Evolutionary conservation across 2,888 invertebrate species (phyloP).

Genomic region (Dynastes tityus): DNA sequence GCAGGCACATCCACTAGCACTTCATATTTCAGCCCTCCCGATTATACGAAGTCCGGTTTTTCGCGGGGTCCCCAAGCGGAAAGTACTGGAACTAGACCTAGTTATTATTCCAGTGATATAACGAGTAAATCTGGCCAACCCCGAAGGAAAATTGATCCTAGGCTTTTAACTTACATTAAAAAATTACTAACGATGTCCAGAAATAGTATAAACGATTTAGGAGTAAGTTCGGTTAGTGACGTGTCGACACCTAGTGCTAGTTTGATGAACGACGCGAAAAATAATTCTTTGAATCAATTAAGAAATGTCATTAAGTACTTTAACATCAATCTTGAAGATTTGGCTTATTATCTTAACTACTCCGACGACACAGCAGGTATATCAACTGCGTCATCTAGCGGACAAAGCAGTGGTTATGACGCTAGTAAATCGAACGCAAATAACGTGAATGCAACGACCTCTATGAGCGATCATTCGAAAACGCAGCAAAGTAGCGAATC

Average conservation of each 20-base stretch:
- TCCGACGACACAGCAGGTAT: conserved; percentile 51
- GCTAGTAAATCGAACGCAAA: conserved; percentile 32
- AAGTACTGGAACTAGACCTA: conserved; percentile 20
- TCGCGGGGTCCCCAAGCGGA: conserved; percentile 4
- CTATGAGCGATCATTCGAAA: background rate
- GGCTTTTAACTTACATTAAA: conserved; percentile 70
- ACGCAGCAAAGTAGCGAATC: background rate
- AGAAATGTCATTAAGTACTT: conserved; percentile 58
- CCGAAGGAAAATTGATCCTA: conserved; percentile 63
- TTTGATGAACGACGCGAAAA: conserved; percentile 68
- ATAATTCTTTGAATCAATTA: conserved; percentile 50
- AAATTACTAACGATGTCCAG: conserved; percentile 73
- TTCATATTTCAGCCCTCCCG: conserved; percentile 68
- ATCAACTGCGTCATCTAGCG: conserved; percentile 26
- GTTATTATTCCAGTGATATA: background rate
- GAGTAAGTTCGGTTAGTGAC: conserved; percentile 70
- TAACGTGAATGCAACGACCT: background rate
- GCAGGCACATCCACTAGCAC: conserved; percentile 63
- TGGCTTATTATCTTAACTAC: conserved; percentile 58
- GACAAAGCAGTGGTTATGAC: conserved; percentile 19
- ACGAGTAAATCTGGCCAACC: background rate
- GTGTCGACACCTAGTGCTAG: conserved; percentile 72
- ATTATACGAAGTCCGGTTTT: conserved; percentile 55
- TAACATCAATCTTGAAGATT: conserved; percentile 59
- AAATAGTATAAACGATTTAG: conserved; percentile 70